Percentiles rank a stretch among this genome's conserved stretches.
These are phyloP conservation scores for Rhopalosiphum padi DNA, from an alignment of 1,140 invertebrate genomes.

Conservation along the genomic window DNA sequence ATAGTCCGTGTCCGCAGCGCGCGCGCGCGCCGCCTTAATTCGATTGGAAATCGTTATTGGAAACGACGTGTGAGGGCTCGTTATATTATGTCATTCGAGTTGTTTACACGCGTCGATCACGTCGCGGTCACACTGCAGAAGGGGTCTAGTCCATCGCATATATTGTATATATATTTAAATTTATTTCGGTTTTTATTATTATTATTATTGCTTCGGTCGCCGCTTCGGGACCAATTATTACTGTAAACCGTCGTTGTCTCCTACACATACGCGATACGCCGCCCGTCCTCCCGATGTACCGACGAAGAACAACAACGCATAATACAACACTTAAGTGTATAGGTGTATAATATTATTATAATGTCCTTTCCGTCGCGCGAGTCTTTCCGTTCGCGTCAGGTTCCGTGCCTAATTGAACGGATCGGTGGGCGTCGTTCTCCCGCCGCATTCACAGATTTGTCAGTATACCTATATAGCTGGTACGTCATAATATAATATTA, in stretches of 20 bases:
- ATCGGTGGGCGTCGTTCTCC: conserved; percentile 31
- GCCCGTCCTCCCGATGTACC: too few species aligned
- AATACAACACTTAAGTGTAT: background rate
- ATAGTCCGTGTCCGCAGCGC: background rate
- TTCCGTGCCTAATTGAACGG: conserved; percentile 29
- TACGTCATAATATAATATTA: background rate
- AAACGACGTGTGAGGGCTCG: conserved; percentile 38
- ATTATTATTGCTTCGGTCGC: background rate
- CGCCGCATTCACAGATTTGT: background rate
- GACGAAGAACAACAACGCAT: background rate
- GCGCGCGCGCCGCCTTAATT: background rate
- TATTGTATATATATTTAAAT: background rate
- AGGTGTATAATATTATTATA: background rate
- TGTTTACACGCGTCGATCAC: conserved; percentile 40
- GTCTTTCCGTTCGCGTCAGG: background rate
- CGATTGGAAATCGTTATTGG: conserved; percentile 36
- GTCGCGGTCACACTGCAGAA: background rate
- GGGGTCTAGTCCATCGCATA: background rate
- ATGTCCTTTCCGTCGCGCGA: background rate
- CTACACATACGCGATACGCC: background rate
- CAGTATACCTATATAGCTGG: background rate
- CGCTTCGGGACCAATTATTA: background rate
- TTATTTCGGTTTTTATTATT: conserved; percentile 10
- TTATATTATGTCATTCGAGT: conserved; percentile 36
- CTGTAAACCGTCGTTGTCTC: background rate